Base-by-base conservation (phyloP, 2,797 vertebrate species). In the Eospalax fontanierii region DNA sequence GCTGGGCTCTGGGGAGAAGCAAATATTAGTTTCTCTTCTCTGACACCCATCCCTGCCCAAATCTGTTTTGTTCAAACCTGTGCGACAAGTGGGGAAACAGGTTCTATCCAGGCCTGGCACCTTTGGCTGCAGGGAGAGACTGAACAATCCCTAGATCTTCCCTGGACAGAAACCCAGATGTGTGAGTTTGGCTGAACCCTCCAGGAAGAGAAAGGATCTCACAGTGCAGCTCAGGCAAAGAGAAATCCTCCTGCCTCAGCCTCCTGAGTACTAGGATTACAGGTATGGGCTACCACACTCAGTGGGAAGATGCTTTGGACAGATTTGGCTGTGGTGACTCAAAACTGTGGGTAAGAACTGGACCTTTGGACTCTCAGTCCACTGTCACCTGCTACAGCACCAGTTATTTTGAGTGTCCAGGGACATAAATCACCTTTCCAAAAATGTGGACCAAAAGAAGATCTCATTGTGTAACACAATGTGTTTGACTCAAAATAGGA, bases 81-180 rank as follows among this genome's bases (percentile, higher is more conserved):
- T 96, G 94, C 50, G 71, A 93, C 95, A 73, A 92, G 98, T 91
- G 93, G 91, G 26, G 80, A 96, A 98, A 97, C 97, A 95, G 97
- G 96, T 98, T 98, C 95, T 46, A 65, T 96, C 83, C 65, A 89
- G 92, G 95, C 96, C 70, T 88, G 97, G 88, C 74, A 87, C 96
- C 94, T 94, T 83, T 26, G 78, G 94, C 93, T 92, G 63, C 94
- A 97, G 97, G 81, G 65, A 59, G 59, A 35, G n/a, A 82, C 73
- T 70, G 15, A 46, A 26, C 57, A 93, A 40, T 82, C 71, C 33
- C 38, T 38, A 12, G 33, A 57, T 12, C 40, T 76, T 3, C 1
- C 6, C 4, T 28, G 33, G 18, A 16, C 73, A 70, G 12, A 87
- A 46, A 66, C 8, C 75, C 57, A 91, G 40, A 19, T n/a, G 28